Evolutionary conservation across 2,888 invertebrate species (phyloP), one percentile per base, ranked within the genome.

Genomic region (Anoplius nigerrimus): DNA sequence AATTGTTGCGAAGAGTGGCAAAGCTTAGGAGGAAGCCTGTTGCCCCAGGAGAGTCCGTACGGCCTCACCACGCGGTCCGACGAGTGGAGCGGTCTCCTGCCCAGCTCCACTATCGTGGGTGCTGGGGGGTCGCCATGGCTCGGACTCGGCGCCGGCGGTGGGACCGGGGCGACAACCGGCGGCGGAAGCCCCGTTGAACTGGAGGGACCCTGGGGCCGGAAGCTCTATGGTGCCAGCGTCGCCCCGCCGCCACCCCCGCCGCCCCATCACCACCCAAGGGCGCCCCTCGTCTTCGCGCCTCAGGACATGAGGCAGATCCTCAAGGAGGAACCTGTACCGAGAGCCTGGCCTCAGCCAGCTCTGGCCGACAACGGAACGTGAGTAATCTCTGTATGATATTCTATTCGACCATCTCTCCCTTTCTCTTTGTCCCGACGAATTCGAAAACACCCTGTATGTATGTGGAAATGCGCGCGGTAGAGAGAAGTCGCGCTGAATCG

Each of bases 41-140:
- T 83, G 83, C 83, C 81, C 75, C 81, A 80, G 74, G 79, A 82
- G 80, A 82, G 75, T 76, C 79, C 82, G 73, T 82, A 87, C 88
- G 87, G 88, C 88, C 83, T 88, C 83, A 88, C 86, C 79, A 88
- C 88, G 88, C 86, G 88, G 80, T 88, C 88, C 86, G 88, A 89
- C 88, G 88, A 88, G 88, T 88, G 88, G 88, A 87, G 86, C 84
- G 86, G 88, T 85, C 87, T 88, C 84, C 85, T 87, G 85, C 88
- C 88, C 88, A 89, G 88, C 88, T 87, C 88, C 88, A 87, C 88
- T 43, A 87, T 88, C 81, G 88, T 88, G 87, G 88, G 88, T 80
- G 88, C 88, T 88, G 88, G 88, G 84, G 88, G 88, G 81, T 87
- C 88, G 79, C 87, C 88, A 88, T 88, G 88, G 88, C 81, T 88